These are phyloP conservation scores for Andrena fulva DNA, from an alignment of 2,888 invertebrate genomes.

Conservation along the genomic window DNA sequence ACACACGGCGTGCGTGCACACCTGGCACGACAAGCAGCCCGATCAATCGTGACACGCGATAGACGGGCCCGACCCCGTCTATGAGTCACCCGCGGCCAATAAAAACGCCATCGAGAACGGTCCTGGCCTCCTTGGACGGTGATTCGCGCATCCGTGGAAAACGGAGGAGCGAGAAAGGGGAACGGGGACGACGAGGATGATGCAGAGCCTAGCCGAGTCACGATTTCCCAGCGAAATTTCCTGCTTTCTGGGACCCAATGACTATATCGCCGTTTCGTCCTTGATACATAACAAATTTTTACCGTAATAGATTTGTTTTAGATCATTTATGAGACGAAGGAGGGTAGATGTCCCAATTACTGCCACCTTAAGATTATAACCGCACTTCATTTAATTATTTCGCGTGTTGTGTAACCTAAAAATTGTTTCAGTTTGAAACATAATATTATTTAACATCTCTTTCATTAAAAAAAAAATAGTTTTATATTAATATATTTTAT, in stretches of 20 bases:
- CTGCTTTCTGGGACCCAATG: background rate
- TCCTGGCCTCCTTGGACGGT: background rate
- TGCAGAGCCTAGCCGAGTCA: background rate
- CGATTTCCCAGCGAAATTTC: conserved; percentile 12
- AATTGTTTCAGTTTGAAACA: too few relatives aligned
- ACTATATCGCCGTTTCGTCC: background rate
- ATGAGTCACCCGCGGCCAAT: conserved; percentile 61
- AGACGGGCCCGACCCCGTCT: conserved; percentile 56
- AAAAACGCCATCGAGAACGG: conserved; percentile 8
- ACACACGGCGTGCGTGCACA: conserved; percentile 32
- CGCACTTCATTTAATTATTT: too few relatives aligned
- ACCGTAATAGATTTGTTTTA: too few relatives aligned
- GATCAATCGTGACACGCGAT: conserved; percentile 69
- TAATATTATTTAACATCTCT: too few relatives aligned
- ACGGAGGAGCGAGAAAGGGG: conserved; percentile 3
- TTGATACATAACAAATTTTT: too few relatives aligned
- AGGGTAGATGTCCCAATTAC: too few relatives aligned
- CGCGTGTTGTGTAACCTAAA: too few relatives aligned
- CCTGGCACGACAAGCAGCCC: conserved; percentile 56
- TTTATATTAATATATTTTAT: too few relatives aligned
- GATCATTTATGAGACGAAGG: too few relatives aligned
- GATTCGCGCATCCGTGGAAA: background rate
- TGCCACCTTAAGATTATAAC: too few relatives aligned
- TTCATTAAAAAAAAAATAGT: too few relatives aligned
- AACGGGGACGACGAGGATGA: background rate